Evolutionary conservation across 2,797 vertebrate genomes (phyloP), one percentile per base, ranked within the genome.

Genomic region (Rhabdophis nuchalis): DNA sequence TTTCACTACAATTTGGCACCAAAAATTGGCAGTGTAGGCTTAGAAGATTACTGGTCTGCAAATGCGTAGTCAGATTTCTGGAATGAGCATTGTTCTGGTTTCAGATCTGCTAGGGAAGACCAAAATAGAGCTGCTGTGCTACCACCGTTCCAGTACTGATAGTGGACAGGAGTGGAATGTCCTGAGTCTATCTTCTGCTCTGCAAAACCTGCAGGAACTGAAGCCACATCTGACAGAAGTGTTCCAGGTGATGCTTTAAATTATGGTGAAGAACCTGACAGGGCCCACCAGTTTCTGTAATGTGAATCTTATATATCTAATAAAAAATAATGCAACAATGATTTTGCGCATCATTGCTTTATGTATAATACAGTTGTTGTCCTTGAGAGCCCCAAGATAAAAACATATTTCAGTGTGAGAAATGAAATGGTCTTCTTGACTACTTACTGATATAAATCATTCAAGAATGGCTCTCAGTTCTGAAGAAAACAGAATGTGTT

Each of bases 111-210:
- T 99, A 96, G 97, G 97, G 90, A 95, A 97, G 77, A 97, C 95
- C 0, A 97, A 97, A 8, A 94, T 97, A 61, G 98, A 98, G 95
- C 97, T 99, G 12, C 96, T 98, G 95, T 98, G 97, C 25, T 99
- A 98, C 96, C 98, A 98, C 93, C 97, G 97, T 95, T 98, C 99
- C 0, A 53, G 93, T 87, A 94, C 87, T 0, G 93, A 95, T 23
- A 91, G 93, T 0, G 98, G 98, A 72, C 98, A 98, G 77, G 97
- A 97, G 96, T 99, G 99, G 99, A 98, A 96, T 0, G 53, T 98
- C 7, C 96, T 98, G 92, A 98, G 98, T 89, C 58, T 99, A 89
- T 98, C 98, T 0, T 97, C 97, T 7, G 95, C 96, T 0, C 95
- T 98, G 85, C 92, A 87, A 36, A 97, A 98, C 96, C 97, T 99